These are phyloP conservation scores for Ctenopoma multispine DNA, from an alignment of 2,797 vertebrate species.

Conservation along the genomic window DNA sequence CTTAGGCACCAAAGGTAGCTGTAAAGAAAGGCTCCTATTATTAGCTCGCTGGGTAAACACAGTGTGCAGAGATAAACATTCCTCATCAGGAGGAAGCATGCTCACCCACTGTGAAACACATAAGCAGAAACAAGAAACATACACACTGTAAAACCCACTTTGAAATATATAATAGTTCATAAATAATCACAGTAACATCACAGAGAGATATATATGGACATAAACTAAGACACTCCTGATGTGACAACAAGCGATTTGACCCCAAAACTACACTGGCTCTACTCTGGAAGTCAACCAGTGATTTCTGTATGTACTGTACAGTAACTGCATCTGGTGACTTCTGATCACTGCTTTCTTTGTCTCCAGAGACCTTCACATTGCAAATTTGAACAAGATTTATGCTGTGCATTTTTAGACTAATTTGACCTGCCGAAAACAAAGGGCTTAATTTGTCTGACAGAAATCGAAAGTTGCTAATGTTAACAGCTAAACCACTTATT, in stretches of 20 bases:
- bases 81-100: slow-evolving; percentile 15
- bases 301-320: slow-evolving; percentile 19
- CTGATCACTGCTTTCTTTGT: slow-evolving; percentile 32
- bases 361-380: slow-evolving; percentile 28
- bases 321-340: slow-evolving; percentile 15
- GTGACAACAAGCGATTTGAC: slow-evolving; percentile 5
- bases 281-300: slow-evolving; percentile 12
- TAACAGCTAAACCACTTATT: neutral
- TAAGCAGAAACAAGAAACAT: neutral
- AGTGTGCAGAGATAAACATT: slow-evolving; percentile 30
- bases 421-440: slow-evolving; percentile 24
- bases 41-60: slow-evolving; percentile 59
- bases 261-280: slow-evolving; percentile 24
- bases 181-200: neutral
- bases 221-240: neutral
- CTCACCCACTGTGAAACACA: slow-evolving; percentile 3
- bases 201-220: neutral
- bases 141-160: neutral
- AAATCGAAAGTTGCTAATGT: neutral
- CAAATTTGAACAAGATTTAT: slow-evolving; percentile 20
- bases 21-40: slow-evolving; percentile 69
- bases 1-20: slow-evolving; percentile 43
- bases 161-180: neutral
- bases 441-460: slow-evolving; percentile 19
- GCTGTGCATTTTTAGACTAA: slow-evolving; percentile 8